phyloP scores from a whole-genome alignment of 2,888 invertebrate genomes.

The Dioctria linearis region DNA sequence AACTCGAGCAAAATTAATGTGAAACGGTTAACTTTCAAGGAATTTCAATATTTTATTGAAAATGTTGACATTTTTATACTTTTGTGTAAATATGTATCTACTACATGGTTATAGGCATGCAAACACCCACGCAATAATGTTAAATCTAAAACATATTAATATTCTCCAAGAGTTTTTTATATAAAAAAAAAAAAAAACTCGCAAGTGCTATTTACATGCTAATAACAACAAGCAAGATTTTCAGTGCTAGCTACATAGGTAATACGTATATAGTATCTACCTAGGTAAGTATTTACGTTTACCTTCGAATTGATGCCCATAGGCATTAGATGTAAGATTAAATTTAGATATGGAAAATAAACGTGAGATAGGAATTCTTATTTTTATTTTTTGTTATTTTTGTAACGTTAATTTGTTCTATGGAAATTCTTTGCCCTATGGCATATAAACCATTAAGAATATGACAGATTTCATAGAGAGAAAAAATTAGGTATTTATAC shows the following conservation, averaged over 20 bases:
- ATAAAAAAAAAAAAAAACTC: neutral
- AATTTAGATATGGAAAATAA: constrained; percentile 33
- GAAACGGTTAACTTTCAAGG: neutral
- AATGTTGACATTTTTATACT: neutral
- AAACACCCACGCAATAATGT: no score
- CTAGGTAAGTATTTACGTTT: constrained; percentile 24
- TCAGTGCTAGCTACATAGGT: neutral
- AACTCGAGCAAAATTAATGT: neutral
- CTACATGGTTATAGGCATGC: no score
- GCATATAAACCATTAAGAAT: constrained; percentile 29
- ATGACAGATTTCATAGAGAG: neutral
- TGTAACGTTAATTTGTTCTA: constrained; percentile 38
- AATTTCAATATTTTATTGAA: neutral
- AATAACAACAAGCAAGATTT: constrained; percentile 34
- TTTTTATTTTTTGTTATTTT: no score
- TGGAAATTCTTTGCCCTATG: constrained; percentile 31
- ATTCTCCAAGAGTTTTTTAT: neutral
- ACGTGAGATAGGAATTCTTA: neutral
- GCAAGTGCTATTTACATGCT: constrained; percentile 24
- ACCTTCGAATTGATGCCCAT: constrained; percentile 39
- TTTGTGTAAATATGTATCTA: neutral
- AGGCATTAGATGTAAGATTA: constrained; percentile 26
- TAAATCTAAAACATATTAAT: neutral
- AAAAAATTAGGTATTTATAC: no score
- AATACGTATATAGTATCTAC: no score